Conservation (phyloP, 2,113 vertebrate genomes). For the Acinonyx jubatus region DNA sequence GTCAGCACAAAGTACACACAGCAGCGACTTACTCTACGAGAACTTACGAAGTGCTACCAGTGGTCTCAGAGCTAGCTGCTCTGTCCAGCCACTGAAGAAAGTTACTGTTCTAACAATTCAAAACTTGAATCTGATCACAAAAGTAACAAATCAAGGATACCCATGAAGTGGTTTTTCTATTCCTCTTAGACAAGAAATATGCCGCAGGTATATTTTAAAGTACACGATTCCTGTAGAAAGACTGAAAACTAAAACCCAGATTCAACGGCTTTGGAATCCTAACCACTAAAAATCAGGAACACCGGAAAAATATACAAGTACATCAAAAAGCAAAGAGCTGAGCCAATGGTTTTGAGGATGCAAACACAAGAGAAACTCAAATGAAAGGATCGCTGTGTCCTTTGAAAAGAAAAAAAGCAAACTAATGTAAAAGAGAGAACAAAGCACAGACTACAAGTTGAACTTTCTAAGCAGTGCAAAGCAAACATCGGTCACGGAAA, state of each 20-base stretch:
- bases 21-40: rapidly evolving
- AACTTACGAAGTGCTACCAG: background rate
- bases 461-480: background rate
- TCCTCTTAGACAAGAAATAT: slow-evolving; percentile 5
- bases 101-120: background rate
- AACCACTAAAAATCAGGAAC: background rate
- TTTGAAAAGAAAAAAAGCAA: slow-evolving; percentile 39
- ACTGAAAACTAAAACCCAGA: slow-evolving; percentile 35
- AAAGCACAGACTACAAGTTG: background rate
- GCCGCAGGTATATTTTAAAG: background rate
- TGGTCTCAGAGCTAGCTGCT: background rate
- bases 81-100: background rate
- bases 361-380: background rate
- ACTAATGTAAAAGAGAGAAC: background rate
- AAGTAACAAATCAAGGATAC: background rate
- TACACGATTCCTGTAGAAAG: background rate
- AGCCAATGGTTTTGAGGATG: slow-evolving; percentile 5
- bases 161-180: background rate
- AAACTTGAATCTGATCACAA: background rate
- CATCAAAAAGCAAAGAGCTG: background rate
- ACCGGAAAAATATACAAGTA: background rate
- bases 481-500: background rate
- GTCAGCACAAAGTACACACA: background rate
- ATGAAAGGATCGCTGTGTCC: background rate
- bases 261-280: background rate